Evolutionary conservation across 2,113 vertebrate species (phyloP).

Genomic region (Xiphophorus couchianus): DNA sequence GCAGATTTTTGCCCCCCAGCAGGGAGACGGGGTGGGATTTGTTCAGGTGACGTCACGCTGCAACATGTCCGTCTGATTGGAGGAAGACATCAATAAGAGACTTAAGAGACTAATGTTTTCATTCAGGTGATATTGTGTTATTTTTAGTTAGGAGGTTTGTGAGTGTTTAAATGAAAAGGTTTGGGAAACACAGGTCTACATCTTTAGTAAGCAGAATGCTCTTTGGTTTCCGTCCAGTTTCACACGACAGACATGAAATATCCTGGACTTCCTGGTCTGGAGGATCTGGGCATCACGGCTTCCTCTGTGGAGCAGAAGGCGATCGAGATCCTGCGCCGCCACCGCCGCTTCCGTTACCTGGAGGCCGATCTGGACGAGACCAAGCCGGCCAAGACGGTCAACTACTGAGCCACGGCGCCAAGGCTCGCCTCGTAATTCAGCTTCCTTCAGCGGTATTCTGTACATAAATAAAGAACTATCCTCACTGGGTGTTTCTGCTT

Average conservation of each 20-base stretch:
- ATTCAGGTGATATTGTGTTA: too few species aligned
- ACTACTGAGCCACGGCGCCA: conserved; percentile 61
- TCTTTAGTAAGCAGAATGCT: background rate
- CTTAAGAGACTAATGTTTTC: too few species aligned
- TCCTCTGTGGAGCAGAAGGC: conserved; percentile 87
- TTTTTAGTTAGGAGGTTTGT: too few species aligned
- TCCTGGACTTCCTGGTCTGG: conserved; percentile 89
- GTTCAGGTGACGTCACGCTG: too few species aligned
- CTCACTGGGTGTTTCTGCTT: background rate
- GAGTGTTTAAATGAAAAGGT: too few species aligned
- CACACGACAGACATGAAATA: conserved; percentile 88
- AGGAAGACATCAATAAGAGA: too few species aligned
- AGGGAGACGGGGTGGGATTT: too few species aligned
- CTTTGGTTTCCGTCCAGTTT: conserved; percentile 75
- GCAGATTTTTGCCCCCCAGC: too few species aligned
- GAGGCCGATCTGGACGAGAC: conserved; percentile 84
- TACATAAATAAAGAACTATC: conserved; percentile 76
- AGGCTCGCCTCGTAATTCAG: background rate
- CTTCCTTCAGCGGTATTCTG: conserved; percentile 65
- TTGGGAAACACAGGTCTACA: too few species aligned
- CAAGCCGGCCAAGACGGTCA: conserved; percentile 86
- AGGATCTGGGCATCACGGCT: conserved; percentile 88
- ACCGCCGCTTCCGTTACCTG: conserved; percentile 89
- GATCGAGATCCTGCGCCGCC: conserved; percentile 91
- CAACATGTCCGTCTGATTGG: too few species aligned